Evolutionary conservation across 2,113 vertebrate genomes (phyloP), one percentile per base, ranked within the genome.

Genomic region (Varanus komodoensis): DNA sequence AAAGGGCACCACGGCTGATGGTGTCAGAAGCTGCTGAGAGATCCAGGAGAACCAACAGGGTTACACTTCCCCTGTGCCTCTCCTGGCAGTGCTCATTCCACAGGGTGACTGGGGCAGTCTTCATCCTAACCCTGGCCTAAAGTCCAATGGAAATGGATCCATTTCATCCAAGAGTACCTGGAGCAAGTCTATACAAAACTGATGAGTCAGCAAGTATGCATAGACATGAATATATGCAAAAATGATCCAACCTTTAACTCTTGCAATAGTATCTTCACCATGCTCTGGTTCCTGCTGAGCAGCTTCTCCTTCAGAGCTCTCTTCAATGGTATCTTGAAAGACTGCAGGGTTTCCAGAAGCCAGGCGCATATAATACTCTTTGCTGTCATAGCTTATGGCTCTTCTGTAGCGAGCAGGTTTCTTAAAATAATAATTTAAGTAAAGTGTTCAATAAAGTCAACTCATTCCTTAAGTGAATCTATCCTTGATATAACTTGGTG

Each of bases 371-470:
- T 99, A 99, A 96, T 99, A 99, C 81, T 99, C 99, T 93, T 99
- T 99, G 93, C 99, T 99, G 97, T 99, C 99, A 0, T 99, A 99
- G 91, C 99, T 99, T 95, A 99, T 89, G 73, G 99, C 99, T 89
- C 99, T 98, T 11, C 99, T 97, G 96, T 99, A 99, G 6, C 99
- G 98, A 90, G 97, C 96, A 19, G 99, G 98, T 95, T 99, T 99
- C 99, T 99, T 97, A 87, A 95, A 95, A 88, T 34, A 95, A 92
- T 1, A 94, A 93, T 4, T 15, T 71, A 88, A 96, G 57, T 89
- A 79, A 91, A 92, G 48, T 0, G 1, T 17, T 92, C 64, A 89
- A 88, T 90, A 86, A 74, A 90, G 90, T 34, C 86, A 89, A 7
- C 27, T 89, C 50, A 34, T 84, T 14, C 50, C 38, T 48, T 73